These are phyloP conservation scores for Caenorhabditis drosophilae DNA, from an alignment of 2,888 invertebrate species.

Conservation along the genomic window DNA sequence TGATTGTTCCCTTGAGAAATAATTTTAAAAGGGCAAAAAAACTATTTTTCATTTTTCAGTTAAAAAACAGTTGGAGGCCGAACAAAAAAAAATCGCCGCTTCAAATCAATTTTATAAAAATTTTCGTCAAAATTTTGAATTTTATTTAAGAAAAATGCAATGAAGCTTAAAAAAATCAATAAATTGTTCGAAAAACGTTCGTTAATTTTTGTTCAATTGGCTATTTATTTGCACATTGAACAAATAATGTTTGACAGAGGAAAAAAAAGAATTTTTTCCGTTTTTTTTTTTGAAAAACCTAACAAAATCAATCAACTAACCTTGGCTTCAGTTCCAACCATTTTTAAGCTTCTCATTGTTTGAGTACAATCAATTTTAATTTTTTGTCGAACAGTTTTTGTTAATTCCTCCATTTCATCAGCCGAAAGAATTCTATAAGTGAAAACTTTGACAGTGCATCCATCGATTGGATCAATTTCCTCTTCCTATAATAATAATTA, in stretches of 20 bases:
- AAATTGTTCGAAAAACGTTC: too few species aligned
- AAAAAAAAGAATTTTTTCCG: too few species aligned
- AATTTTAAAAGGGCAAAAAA: too few species aligned
- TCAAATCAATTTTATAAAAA: too few species aligned
- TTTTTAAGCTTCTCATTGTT: constrained; percentile 31
- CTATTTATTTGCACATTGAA: too few species aligned
- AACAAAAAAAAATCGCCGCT: too few species aligned
- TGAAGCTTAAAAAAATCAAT: not conserved
- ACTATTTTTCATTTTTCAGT: too few species aligned
- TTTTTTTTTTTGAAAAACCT: too few species aligned
- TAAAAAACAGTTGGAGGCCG: too few species aligned
- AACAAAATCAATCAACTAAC: constrained; percentile 6
- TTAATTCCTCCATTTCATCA: constrained; percentile 60
- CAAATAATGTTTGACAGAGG: too few species aligned
- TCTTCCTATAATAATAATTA: constrained; percentile 50
- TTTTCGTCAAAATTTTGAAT: not conserved
- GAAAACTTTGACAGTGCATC: constrained; percentile 59
- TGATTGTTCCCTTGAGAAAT: too few species aligned
- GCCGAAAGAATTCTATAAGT: constrained; percentile 58
- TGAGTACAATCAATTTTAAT: constrained; percentile 44
- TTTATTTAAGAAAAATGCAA: not conserved
- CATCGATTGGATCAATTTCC: constrained; percentile 64
- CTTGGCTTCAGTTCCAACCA: constrained; percentile 43
- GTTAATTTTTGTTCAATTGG: too few species aligned
- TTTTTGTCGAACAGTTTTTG: constrained; percentile 58